Percentiles rank a stretch among this genome's conserved stretches.
Evolutionary conservation across 1,140 invertebrate species (phyloP).

Genomic region (Caligus rogercresseyi): DNA sequence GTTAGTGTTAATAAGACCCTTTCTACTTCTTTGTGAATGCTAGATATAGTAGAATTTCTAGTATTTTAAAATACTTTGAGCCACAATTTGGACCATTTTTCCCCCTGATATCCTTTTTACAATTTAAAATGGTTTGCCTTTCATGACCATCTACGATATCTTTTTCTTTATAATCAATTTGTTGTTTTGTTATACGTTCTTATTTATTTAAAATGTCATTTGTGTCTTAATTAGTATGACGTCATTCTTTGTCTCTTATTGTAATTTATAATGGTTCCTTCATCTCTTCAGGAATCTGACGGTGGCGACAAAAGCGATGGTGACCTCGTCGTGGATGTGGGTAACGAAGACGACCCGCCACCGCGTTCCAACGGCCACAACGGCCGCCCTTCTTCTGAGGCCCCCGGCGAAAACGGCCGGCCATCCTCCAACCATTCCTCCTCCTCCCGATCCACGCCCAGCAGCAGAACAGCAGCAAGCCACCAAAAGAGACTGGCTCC

Average conservation of each 20-base stretch:
- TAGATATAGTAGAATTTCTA: too few species aligned
- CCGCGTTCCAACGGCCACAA: slow-evolving; percentile 18
- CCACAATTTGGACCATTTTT: too few species aligned
- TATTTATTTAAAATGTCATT: too few species aligned
- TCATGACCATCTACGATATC: too few species aligned
- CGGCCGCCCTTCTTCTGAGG: background rate
- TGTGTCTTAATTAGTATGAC: too few species aligned
- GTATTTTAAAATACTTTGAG: too few species aligned
- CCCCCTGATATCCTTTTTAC: too few species aligned
- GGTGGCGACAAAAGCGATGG: slow-evolving; percentile 38
- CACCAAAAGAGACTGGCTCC: slow-evolving; percentile 22
- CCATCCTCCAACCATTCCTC: slow-evolving; percentile 24
- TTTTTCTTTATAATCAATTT: background rate
- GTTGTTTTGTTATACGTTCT: background rate
- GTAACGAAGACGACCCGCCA: slow-evolving; percentile 29
- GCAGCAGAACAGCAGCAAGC: slow-evolving; percentile 23
- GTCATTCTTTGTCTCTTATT: background rate
- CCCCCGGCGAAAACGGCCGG: slow-evolving; percentile 10
- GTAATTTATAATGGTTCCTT: background rate
- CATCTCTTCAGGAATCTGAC: slow-evolving; percentile 27
- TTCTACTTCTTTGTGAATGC: too few species aligned
- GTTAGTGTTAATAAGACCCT: too few species aligned
- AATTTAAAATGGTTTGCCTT: too few species aligned
- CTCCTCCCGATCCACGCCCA: slow-evolving; percentile 24
- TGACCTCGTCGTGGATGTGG: slow-evolving; percentile 38